These are phyloP conservation scores for Diarsia brunnea DNA, from an alignment of 2,888 invertebrate genomes.

Conservation along the genomic window DNA sequence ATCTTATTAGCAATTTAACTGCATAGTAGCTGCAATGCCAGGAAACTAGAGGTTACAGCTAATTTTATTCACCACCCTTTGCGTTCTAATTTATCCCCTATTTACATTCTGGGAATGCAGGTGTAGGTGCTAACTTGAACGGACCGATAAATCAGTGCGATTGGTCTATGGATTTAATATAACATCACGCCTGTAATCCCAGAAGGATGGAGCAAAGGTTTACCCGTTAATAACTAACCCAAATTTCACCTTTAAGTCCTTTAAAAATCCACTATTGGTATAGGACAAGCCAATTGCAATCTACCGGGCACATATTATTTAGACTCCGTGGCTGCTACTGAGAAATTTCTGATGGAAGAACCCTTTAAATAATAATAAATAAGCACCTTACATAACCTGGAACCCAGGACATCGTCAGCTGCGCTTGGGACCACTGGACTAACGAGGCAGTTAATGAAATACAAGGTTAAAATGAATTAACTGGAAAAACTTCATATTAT, in stretches of 20 bases:
- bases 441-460: neutral
- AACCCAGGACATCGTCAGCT: too few species aligned
- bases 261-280: too few species aligned
- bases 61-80: constrained; percentile 59
- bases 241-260: neutral
- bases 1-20: constrained; percentile 29
- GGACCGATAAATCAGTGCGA: constrained; percentile 80
- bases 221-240: neutral
- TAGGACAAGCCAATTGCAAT: too few species aligned
- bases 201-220: neutral
- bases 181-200: neutral
- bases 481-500: neutral
- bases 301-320: neutral
- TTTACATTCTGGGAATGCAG: constrained; percentile 73
- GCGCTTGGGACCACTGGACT: neutral
- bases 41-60: constrained; percentile 54
- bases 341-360: neutral
- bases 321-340: neutral
- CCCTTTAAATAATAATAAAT: too few species aligned
- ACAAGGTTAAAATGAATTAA: neutral
- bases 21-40: constrained; percentile 28
- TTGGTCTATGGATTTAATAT: constrained; percentile 68
- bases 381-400: too few species aligned
- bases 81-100: constrained; percentile 59
- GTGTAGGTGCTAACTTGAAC: constrained; percentile 75